A percentile compares a stretch with the other conserved stretches of the same genome.
phyloP scores from a whole-genome alignment of 2,797 vertebrate species.

The Leptatherina wallacei region DNA sequence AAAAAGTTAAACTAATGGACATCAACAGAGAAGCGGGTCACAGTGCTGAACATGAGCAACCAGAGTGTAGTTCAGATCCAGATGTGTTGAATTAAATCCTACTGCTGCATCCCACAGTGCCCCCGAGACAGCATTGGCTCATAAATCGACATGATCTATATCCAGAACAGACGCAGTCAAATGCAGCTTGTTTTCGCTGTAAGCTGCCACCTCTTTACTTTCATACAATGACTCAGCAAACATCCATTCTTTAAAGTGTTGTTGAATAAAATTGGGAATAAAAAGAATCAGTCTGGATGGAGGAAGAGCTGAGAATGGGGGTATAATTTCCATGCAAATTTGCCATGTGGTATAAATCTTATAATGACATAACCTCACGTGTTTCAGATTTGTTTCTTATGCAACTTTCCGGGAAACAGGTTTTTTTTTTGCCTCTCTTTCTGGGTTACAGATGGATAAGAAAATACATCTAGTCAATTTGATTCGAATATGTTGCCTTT shows the following conservation, averaged over 20 bases:
- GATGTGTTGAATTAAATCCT: constrained; percentile 76
- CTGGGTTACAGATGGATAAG: constrained; percentile 24
- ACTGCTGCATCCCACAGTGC: constrained; percentile 64
- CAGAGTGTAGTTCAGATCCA: constrained; percentile 54
- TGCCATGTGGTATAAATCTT: constrained; percentile 74
- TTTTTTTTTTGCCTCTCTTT: constrained; percentile 7
- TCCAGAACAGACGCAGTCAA: constrained; percentile 43
- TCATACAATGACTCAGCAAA: constrained; percentile 68
- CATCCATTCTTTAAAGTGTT: constrained; percentile 29
- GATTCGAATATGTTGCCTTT: constrained; percentile 9
- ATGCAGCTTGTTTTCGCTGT: constrained; percentile 31
- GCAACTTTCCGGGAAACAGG: constrained; percentile 48
- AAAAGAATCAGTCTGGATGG: constrained; percentile 14
- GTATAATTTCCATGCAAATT: constrained; percentile 66
- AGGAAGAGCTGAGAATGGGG: constrained; percentile 40
- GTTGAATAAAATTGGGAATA: background rate
- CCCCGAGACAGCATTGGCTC: constrained; percentile 46
- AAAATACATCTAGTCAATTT: constrained; percentile 9
- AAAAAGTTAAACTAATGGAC: constrained; percentile 6
- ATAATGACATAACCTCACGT: constrained; percentile 58
- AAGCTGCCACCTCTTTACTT: constrained; percentile 24
- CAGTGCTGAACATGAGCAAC: constrained; percentile 29
- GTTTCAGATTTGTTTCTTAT: constrained; percentile 59
- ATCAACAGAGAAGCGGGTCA: constrained; percentile 32
- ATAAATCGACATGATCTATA: constrained; percentile 68